Evolutionary conservation across 2,113 vertebrate genomes (phyloP).

Genomic region (Cyanocitta stelleri): DNA sequence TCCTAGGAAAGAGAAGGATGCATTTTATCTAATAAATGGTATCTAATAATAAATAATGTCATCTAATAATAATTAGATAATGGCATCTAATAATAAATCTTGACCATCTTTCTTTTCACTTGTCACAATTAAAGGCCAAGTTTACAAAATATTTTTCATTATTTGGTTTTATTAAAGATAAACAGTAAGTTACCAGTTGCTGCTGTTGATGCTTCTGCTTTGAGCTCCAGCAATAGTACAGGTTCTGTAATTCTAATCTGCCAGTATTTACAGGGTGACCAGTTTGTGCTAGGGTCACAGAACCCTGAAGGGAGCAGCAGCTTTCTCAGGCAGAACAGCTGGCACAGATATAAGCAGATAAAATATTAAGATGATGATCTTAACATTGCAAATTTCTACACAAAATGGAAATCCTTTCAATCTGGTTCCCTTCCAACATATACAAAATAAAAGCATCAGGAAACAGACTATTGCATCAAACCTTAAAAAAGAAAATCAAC

Average conservation of each 20-base stretch:
- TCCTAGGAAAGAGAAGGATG: background rate
- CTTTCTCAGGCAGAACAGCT: constrained; percentile 4
- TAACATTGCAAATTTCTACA: background rate
- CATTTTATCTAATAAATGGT: background rate
- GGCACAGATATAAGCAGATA: background rate
- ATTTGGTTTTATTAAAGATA: background rate
- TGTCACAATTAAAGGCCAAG: background rate
- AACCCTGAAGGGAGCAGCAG: background rate
- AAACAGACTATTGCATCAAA: background rate
- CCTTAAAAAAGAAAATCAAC: background rate
- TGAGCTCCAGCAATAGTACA: background rate
- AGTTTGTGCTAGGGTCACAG: background rate
- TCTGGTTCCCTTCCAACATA: background rate
- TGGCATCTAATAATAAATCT: background rate
- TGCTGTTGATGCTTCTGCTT: background rate
- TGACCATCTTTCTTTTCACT: background rate
- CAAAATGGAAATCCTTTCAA: background rate
- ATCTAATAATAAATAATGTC: background rate
- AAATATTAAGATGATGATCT: background rate
- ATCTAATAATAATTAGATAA: background rate
- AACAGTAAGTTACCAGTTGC: background rate
- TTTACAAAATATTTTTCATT: background rate
- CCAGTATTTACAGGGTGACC: background rate
- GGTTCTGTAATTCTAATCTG: background rate
- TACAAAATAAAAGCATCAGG: background rate